Percentiles rank a stretch among this genome's conserved stretches.
These are phyloP conservation scores for Bombus soroeensis DNA, from an alignment of 1,140 invertebrate genomes.

Conservation along the genomic window DNA sequence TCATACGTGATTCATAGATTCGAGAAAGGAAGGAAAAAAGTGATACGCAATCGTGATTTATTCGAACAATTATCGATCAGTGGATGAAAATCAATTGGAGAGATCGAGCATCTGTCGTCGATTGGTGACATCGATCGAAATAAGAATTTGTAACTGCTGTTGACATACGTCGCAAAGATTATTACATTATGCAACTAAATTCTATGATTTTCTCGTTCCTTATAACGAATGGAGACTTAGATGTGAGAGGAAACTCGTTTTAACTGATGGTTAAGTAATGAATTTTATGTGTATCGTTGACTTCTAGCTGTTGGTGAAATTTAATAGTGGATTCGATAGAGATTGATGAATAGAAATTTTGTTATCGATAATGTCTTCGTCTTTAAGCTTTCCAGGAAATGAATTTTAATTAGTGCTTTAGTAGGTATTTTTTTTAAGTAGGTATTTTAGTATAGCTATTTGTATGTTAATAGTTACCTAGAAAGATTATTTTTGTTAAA, in stretches of 20 bases:
- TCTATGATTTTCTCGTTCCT: neutral
- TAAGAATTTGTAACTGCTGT: neutral
- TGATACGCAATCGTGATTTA: neutral
- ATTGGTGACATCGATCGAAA: neutral
- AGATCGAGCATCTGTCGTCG: neutral
- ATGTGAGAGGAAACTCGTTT: neutral
- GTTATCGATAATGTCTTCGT: neutral
- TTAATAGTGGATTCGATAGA: neutral
- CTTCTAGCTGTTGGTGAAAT: neutral
- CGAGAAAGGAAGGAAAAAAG: no score
- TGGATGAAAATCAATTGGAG: neutral
- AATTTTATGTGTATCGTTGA: neutral
- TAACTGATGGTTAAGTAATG: neutral
- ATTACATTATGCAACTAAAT: neutral
- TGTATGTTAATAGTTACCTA: neutral
- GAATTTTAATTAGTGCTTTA: no score
- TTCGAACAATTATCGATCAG: neutral
- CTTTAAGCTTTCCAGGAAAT: no score
- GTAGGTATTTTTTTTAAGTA: no score
- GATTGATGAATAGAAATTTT: conserved; percentile 1
- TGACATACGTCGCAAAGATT: neutral
- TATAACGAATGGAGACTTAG: neutral
- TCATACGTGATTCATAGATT: neutral
- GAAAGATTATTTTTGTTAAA: neutral
- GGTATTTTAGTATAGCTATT: neutral